Conservation (phyloP, 2,888 invertebrate species). For the Aphrophora alni region DNA sequence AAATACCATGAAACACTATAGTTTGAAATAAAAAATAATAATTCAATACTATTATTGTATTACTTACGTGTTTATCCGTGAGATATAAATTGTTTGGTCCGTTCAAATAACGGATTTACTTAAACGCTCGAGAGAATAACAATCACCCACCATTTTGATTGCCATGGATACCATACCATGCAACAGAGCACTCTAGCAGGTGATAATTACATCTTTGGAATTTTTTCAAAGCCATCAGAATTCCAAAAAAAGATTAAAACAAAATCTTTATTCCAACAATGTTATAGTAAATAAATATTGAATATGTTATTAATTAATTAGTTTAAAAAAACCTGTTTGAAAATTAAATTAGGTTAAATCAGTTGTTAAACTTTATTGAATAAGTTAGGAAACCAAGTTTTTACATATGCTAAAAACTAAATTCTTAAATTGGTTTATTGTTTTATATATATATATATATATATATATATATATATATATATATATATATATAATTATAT, state of each 20-base stretch:
- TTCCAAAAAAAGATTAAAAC: background rate
- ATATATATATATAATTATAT: too few species aligned
- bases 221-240: background rate
- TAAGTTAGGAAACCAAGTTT: too few species aligned
- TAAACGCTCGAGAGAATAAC: constrained; percentile 30
- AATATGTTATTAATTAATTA: too few species aligned
- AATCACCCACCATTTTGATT: constrained; percentile 38
- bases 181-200: constrained; percentile 34
- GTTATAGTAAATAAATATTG: too few species aligned
- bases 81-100: background rate
- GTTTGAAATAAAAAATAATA: background rate
- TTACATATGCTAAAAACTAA: too few species aligned
- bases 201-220: background rate
- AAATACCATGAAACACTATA: background rate
- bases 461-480: too few species aligned
- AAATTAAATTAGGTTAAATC: too few species aligned
- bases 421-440: too few species aligned
- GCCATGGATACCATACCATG: constrained; percentile 36
- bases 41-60: background rate
- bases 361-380: too few species aligned
- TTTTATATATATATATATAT: too few species aligned
- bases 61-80: background rate
- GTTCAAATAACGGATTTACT: background rate
- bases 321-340: too few species aligned
- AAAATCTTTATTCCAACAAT: too few species aligned